These are phyloP conservation scores for Leptinotarsa peninsularis DNA, from an alignment of 2,888 invertebrate genomes.

Conservation along the genomic window DNA sequence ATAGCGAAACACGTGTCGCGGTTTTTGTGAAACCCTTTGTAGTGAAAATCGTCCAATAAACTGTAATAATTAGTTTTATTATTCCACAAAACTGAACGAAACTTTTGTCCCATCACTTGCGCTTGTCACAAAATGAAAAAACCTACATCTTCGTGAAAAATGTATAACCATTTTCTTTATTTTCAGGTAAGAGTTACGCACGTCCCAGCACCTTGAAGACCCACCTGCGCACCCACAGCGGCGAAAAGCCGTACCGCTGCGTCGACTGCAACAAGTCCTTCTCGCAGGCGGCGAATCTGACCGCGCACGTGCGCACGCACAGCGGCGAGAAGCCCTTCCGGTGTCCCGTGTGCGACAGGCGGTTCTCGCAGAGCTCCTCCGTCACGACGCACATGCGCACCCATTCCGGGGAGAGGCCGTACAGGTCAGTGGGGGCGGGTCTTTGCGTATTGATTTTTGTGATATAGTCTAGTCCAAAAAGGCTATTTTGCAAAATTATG, in stretches of 20 bases:
- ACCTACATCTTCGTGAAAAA: no score
- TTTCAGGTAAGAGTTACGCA: conserved; percentile 86
- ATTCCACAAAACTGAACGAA: no score
- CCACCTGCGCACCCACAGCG: conserved; percentile 95
- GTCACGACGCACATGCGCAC: conserved; percentile 99
- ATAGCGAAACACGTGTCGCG: no score
- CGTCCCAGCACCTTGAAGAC: conserved; percentile 97
- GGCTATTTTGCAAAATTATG: no score
- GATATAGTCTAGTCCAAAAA: no score
- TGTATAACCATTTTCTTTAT: background rate
- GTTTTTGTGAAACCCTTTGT: no score
- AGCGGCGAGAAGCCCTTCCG: conserved; percentile 97
- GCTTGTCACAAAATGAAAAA: no score
- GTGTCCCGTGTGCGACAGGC: conserved; percentile 95
- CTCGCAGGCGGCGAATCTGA: conserved; percentile 97
- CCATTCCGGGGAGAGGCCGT: conserved; percentile 99
- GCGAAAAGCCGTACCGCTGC: conserved; percentile 92
- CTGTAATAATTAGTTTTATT: no score
- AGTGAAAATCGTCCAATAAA: no score
- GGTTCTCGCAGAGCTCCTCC: conserved; percentile 95
- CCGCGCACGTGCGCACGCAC: conserved; percentile 96
- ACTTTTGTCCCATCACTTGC: no score
- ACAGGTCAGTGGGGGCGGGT: conserved; percentile 64
- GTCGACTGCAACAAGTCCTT: conserved; percentile 96
- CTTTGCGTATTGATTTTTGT: background rate